Percentiles rank a stretch among this genome's conserved stretches.
Evolutionary conservation across 2,888 invertebrate genomes (phyloP).

Genomic region (Athetis lepigone): DNA sequence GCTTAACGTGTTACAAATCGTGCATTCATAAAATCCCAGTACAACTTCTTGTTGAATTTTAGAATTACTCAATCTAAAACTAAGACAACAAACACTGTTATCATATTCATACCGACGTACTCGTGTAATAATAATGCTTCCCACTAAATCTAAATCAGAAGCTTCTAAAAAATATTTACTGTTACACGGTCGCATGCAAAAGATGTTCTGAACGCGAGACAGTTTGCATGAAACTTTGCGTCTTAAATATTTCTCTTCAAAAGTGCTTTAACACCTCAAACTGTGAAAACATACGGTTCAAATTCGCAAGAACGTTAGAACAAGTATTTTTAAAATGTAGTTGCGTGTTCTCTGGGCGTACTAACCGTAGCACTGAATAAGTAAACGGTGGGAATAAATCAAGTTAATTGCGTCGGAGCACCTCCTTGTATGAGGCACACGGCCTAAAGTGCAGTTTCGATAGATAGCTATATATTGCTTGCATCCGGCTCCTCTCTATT

Average conservation of each 20-base stretch:
- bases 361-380: slow-evolving; percentile 88
- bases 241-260: slow-evolving; percentile 35
- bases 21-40: background rate
- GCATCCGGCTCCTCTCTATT: slow-evolving; percentile 74
- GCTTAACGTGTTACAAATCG: background rate
- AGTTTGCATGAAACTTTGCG: slow-evolving; percentile 68
- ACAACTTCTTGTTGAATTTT: slow-evolving; percentile 3
- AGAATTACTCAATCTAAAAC: slow-evolving; percentile 27
- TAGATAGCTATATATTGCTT: slow-evolving; percentile 72
- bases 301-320: slow-evolving; percentile 61
- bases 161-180: slow-evolving; percentile 78
- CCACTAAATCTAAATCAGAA: slow-evolving; percentile 74
- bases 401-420: slow-evolving; percentile 89
- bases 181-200: slow-evolving; percentile 76
- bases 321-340: slow-evolving; percentile 63
- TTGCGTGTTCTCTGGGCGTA: slow-evolving; percentile 72
- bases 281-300: slow-evolving; percentile 51
- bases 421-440: slow-evolving; percentile 86
- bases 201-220: slow-evolving; percentile 78
- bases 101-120: slow-evolving; percentile 74
- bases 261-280: slow-evolving; percentile 47
- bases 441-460: slow-evolving; percentile 81
- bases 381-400: slow-evolving; percentile 90
- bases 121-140: slow-evolving; percentile 74
- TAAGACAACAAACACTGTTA: slow-evolving; percentile 66